A percentile compares a stretch with the other conserved stretches of the same genome.
phyloP scores from a whole-genome alignment of 2,797 vertebrate genomes.

The Schizopygopsis pylzovi region DNA sequence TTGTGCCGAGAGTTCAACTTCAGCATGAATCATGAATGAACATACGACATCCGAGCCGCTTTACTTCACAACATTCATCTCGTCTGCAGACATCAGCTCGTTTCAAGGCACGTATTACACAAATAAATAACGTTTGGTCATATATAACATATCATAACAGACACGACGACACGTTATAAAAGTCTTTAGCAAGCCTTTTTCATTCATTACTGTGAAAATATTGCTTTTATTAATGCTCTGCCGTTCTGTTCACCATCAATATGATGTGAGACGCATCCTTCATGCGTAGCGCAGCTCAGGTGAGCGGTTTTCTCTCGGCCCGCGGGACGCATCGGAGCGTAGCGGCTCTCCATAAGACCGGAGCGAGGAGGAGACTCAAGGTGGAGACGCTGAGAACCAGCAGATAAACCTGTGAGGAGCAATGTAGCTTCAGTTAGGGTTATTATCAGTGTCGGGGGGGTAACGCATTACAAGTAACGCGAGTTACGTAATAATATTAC shows the following conservation, averaged over 20 bases:
- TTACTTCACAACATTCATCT: conserved; percentile 7
- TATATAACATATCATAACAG: neutral
- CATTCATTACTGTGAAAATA: neutral
- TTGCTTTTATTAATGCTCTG: neutral
- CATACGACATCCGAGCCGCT: neutral
- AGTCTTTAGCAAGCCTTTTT: neutral
- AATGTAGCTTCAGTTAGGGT: too few species aligned
- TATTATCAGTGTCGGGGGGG: too few species aligned
- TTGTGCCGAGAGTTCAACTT: neutral
- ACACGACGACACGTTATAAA: neutral
- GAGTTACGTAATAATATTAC: too few species aligned
- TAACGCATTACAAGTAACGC: too few species aligned
- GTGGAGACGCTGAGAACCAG: conserved; percentile 96
- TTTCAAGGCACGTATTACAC: conserved; percentile 19
- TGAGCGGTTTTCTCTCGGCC: conserved; percentile 81
- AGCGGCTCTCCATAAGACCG: conserved; percentile 90
- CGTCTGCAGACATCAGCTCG: neutral
- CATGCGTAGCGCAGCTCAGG: conserved; percentile 69
- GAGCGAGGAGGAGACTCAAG: conserved; percentile 92
- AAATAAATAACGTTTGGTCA: conserved; percentile 20
- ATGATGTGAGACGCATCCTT: conserved; percentile 4
- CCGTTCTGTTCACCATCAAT: conserved; percentile 9
- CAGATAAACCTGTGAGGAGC: conserved; percentile 87
- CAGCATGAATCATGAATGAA: neutral
- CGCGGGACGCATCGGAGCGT: conserved; percentile 83